A percentile compares a stretch with the other conserved stretches of the same genome.
These are phyloP conservation scores for Nephrotoma appendiculata DNA, from an alignment of 2,888 invertebrate species.

Conservation along the genomic window DNA sequence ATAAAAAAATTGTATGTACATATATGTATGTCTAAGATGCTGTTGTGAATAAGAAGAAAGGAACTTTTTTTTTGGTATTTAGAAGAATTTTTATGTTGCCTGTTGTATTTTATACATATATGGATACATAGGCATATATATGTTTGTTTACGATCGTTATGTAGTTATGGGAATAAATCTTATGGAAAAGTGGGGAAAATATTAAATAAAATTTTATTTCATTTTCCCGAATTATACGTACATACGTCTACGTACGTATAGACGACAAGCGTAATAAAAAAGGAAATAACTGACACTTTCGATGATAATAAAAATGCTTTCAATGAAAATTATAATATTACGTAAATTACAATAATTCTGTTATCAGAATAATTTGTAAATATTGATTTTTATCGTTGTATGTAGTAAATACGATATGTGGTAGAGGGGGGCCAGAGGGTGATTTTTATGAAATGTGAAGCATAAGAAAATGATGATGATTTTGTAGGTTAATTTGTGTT, in stretches of 20 bases:
- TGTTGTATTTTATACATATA: not conserved
- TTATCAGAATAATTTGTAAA: not conserved
- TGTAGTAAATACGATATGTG: not conserved
- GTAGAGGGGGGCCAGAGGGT: not conserved
- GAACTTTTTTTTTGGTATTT: not conserved
- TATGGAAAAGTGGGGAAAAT: not conserved
- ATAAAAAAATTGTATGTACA: not conserved
- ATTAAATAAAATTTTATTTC: not conserved
- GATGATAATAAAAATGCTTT: not conserved
- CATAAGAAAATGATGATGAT: not conserved
- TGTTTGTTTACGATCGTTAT: not conserved
- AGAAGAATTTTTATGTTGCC: not conserved
- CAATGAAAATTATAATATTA: not conserved
- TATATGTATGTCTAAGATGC: not conserved
- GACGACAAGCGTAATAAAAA: not conserved
- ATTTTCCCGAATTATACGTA: not conserved
- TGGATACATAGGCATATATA: not conserved
- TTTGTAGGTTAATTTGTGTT: not conserved
- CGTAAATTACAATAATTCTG: not conserved
- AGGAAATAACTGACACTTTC: not conserved
- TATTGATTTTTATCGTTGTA: not conserved
- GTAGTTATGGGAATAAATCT: not conserved
- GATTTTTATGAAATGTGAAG: not conserved
- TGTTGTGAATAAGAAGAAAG: not conserved
- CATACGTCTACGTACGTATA: not conserved